Conservation (phyloP, 2,113 vertebrate species). For the Cyphomyrus plagiostoma region DNA sequence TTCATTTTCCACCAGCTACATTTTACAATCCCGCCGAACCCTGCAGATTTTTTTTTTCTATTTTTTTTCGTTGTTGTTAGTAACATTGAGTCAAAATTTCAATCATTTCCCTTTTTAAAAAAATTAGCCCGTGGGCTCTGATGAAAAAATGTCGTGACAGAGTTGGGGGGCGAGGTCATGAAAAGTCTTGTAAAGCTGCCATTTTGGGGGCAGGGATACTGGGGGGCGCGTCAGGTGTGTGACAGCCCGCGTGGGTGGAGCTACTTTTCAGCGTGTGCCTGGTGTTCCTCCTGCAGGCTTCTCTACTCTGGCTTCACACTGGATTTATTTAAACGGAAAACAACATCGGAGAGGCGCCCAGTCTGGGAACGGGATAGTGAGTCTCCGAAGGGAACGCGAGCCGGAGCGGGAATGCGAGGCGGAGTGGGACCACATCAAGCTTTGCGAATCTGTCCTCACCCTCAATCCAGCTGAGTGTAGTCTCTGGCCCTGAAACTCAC, state of each 20-base stretch:
- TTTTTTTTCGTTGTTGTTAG: not conserved
- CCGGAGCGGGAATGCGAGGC: not conserved
- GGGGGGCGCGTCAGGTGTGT: constrained; percentile 3
- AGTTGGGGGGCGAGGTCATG: not conserved
- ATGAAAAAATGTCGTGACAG: not conserved
- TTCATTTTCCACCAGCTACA: constrained; percentile 15
- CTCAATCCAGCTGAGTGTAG: not conserved
- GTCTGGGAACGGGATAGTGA: not conserved
- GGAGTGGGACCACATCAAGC: not conserved
- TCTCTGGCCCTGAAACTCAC: not conserved
- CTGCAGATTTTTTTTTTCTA: constrained; percentile 1
- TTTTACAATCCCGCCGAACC: constrained; percentile 9
- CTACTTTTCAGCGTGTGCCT: not conserved
- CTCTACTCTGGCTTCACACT: not conserved
- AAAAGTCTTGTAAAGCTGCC: not conserved
- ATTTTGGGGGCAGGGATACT: not conserved
- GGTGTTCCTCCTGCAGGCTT: not conserved
- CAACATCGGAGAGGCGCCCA: not conserved
- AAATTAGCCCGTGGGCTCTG: not conserved
- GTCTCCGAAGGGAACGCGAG: not conserved
- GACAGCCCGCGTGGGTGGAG: not conserved
- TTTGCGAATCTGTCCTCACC: not conserved
- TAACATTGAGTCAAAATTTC: constrained; percentile 10
- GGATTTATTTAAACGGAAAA: constrained; percentile 35
- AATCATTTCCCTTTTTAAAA: constrained; percentile 14